phyloP scores from a whole-genome alignment of 2,797 vertebrate genomes.

The Phrynocephalus guinanensis region DNA sequence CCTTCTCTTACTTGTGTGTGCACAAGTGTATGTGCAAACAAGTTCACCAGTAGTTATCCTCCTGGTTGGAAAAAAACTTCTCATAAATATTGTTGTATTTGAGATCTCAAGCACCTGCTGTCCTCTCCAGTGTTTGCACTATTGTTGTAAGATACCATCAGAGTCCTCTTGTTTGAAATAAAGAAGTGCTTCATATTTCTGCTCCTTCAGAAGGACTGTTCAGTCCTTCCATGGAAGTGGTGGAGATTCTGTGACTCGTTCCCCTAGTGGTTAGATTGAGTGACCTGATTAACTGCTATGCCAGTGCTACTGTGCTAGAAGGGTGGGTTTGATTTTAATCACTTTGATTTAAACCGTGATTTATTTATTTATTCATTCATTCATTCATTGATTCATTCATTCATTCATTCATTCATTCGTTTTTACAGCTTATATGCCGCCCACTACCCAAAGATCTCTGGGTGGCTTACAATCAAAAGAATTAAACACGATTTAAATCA shows the following conservation, averaged over 20 bases:
- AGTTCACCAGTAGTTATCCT: background rate
- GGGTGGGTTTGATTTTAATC: no score
- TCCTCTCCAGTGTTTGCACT: background rate
- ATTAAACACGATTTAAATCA: no score
- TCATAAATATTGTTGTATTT: background rate
- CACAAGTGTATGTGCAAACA: background rate
- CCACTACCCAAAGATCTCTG: no score
- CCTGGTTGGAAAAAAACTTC: background rate
- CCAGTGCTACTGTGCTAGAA: background rate
- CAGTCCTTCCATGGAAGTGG: background rate
- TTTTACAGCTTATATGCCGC: no score
- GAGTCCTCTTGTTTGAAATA: slow-evolving; percentile 6
- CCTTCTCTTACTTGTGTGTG: background rate
- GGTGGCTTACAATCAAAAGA: no score
- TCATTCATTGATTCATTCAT: no score
- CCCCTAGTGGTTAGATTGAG: background rate
- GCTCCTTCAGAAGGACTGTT: background rate
- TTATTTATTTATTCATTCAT: no score
- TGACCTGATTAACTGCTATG: background rate
- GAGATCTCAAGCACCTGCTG: background rate
- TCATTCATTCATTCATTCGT: no score
- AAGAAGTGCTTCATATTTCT: background rate
- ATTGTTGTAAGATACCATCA: background rate
- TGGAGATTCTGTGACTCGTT: background rate
- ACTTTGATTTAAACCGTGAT: no score